A percentile compares a stretch with the other conserved stretches of the same genome.
Evolutionary conservation across 2,797 vertebrate species (phyloP).

Genomic region (Manis crassicaudata): DNA sequence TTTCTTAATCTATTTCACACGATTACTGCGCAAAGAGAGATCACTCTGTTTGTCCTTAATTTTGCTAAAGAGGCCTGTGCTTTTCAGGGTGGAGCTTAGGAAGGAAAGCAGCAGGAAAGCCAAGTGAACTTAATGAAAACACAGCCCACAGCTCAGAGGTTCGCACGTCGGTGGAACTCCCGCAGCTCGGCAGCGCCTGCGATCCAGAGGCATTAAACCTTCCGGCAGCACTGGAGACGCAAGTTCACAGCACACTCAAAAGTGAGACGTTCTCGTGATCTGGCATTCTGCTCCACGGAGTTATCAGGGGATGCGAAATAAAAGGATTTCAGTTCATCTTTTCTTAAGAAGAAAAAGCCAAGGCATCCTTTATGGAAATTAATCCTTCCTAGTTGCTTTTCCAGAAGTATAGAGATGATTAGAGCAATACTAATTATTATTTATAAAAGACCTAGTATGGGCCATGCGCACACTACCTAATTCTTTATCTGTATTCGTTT

Average conservation of each 20-base stretch:
- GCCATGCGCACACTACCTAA: not conserved
- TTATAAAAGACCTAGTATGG: not conserved
- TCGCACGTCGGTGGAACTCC: slow-evolving; percentile 44
- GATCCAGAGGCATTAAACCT: slow-evolving; percentile 2
- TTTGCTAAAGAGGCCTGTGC: slow-evolving; percentile 60
- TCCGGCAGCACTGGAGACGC: not conserved
- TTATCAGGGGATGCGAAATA: not conserved
- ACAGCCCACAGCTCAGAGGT: slow-evolving; percentile 20
- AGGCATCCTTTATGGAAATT: not conserved
- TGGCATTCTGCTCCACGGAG: not conserved
- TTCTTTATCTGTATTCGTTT: not conserved
- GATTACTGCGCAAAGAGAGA: slow-evolving; percentile 63
- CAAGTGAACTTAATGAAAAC: slow-evolving; percentile 63
- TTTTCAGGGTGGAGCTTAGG: slow-evolving; percentile 54
- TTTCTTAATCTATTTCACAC: slow-evolving; percentile 75
- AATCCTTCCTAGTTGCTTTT: not conserved
- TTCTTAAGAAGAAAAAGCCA: not conserved
- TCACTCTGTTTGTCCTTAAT: slow-evolving; percentile 55
- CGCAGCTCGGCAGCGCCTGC: not conserved
- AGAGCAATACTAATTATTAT: not conserved
- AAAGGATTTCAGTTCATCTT: not conserved
- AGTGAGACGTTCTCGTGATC: slow-evolving; percentile 43
- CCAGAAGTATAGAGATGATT: not conserved
- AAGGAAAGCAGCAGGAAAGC: slow-evolving; percentile 65
- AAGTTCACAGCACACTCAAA: slow-evolving; percentile 41